Percentiles rank a stretch among this genome's conserved stretches.
Conservation (phyloP, 2,888 invertebrate species). For the Neoascia interrupta region DNA sequence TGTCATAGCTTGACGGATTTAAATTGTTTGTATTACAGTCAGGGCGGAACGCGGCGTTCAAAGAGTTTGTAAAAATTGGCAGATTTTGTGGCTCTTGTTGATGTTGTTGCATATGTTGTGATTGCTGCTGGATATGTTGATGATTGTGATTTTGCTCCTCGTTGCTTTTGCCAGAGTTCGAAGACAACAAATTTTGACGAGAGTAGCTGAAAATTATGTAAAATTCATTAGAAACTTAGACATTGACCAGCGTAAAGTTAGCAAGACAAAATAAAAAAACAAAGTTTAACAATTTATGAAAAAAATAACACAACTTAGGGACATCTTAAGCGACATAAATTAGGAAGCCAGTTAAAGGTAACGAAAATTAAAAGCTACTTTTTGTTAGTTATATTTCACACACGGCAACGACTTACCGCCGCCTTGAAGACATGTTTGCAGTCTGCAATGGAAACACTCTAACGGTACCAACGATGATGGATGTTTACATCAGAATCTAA, state of each 20-base stretch:
- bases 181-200: conserved; percentile 91
- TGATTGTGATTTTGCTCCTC: conserved; percentile 83
- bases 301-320: conserved; percentile 43
- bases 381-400: conserved; percentile 54
- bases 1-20: conserved; percentile 81
- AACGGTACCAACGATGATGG: conserved; percentile 48
- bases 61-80: conserved; percentile 52
- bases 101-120: conserved; percentile 64
- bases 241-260: background rate
- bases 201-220: conserved; percentile 86
- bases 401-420: conserved; percentile 59
- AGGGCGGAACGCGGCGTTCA: conserved; percentile 56
- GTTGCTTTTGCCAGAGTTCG: conserved; percentile 85
- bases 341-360: conserved; percentile 26
- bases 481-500: no score
- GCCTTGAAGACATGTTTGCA: conserved; percentile 29
- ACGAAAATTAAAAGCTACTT: conserved; percentile 7
- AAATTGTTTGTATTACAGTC: conserved; percentile 79
- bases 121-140: conserved; percentile 76
- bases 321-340: conserved; percentile 21
- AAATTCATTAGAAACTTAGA: conserved; percentile 41
- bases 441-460: conserved; percentile 48
- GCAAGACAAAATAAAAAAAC: background rate
- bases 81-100: conserved; percentile 68
- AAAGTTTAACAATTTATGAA: background rate